Conservation (phyloP, 2,888 invertebrate genomes). For the Volucella inflata region DNA sequence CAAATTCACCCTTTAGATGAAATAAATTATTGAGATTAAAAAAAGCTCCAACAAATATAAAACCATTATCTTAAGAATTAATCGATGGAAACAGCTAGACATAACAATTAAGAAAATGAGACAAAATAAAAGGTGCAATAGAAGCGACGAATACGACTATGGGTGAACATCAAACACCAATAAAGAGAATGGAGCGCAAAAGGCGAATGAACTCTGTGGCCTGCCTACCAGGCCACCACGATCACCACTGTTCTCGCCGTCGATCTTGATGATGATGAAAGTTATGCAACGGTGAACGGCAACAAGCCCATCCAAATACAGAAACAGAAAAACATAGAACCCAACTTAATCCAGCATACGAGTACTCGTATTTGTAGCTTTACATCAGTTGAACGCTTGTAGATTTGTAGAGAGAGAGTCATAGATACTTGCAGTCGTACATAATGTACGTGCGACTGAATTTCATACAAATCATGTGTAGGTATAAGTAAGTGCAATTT, state of each 20-base stretch:
- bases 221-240: conserved; percentile 75
- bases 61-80: conserved; percentile 13
- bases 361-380: not conserved
- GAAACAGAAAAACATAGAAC: conserved; percentile 12
- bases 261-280: conserved; percentile 79
- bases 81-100: conserved; percentile 23
- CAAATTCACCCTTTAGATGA: too few species aligned
- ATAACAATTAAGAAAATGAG: conserved; percentile 26
- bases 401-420: not conserved
- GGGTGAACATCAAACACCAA: conserved; percentile 52
- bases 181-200: conserved; percentile 81
- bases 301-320: conserved; percentile 33
- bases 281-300: conserved; percentile 81
- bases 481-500: conserved; percentile 40
- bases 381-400: not conserved
- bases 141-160: conserved; percentile 14
- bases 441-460: conserved; percentile 16
- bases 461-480: conserved; percentile 2
- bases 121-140: conserved; percentile 37
- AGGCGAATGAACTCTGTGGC: conserved; percentile 82
- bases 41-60: not conserved
- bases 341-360: conserved; percentile 13
- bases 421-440: conserved; percentile 3
- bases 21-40: not conserved
- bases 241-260: conserved; percentile 53